Evolutionary conservation across 2,113 vertebrate genomes (phyloP), one percentile per base, ranked within the genome.

Genomic region (Uria lomvia): DNA sequence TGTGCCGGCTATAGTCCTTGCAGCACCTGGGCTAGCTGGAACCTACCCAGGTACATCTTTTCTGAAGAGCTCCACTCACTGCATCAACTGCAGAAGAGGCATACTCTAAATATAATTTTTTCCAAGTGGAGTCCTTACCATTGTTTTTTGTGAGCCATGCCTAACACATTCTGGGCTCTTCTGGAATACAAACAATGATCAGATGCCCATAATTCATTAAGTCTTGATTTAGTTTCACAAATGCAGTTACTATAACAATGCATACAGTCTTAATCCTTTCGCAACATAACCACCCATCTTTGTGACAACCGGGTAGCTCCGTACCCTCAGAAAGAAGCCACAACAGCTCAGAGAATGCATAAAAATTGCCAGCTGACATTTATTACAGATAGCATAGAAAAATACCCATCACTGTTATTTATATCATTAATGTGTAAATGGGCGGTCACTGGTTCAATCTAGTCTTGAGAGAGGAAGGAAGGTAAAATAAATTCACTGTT

Each of bases 221-320:
- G 63, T 53, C 91, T 76, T 94, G 86, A 72, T 77, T 96, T 94
- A 85, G 66, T 92, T 95, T 96, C 86, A 87, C 84, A 94, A 97
- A 91, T 89, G 62, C 71, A 85, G 73, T 91, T 73, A 70, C 56
- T 94, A 8, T 94, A 87, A 96, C 92, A 94, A 95, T 97, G 55
- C 91, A 82, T 92, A 87, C 15, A 73, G 87, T 66, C 60, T 92
- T 73, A 68, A 62, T 82, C 50, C 73, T 93, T 92, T 95, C 4
- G 66, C 74, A 96, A 92, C 50, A 26, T 70, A 91, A 87, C 92
- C 77, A 60, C 86, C 49, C 94, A 42, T 88, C 76, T 94, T 86
- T 82, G 52, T 95, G 74, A 85, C 81, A 93, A 79, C 38, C 4
- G 45, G 27, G 56, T 72, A 91, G 59, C 5, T 0, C 78, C 88